Base-by-base conservation (phyloP, 2,888 invertebrate species). In the Sarcophaga carnaria region DNA sequence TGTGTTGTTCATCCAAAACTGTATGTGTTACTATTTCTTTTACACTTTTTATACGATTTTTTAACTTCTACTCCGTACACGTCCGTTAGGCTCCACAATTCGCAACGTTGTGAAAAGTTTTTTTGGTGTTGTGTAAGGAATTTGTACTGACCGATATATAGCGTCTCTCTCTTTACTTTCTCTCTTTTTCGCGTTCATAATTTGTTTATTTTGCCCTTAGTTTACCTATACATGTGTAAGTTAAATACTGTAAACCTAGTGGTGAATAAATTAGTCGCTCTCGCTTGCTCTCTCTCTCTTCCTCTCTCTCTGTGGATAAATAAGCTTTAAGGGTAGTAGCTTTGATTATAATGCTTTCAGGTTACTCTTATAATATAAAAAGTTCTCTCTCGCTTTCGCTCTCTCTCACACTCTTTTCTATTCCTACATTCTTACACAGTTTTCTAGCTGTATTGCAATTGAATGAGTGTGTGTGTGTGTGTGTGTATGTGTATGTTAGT, bases 41-140 rank as follows among this genome's bases (percentile, higher is more conserved):
- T 14, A 12, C 37, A 63, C 69, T 54, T 37, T 62, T 66, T 59
- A 25, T 49, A 25, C 74, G 17, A 49, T 54, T 66, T 60, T 66
- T 60, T 69, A 66, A 49, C 25, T 80, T n/a, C 45, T 79, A 64
- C 25, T 85, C 79, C 85, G 88, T 87, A 87, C 89, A 89, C 90
- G 89, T 90, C 90, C 90, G 89, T 89, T 88, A 89, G 89, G 88
- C 89, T 89, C 89, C 90, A 90, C 90, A 89, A 90, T 90, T 89
- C 90, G 90, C 89, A 89, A 90, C 90, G 89, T 89, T 90, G 90
- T 91, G 90, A 90, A 90, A 90, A 90, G 88, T 89, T 88, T 81
- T 81, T 71, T 3, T 2, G 64, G n/a, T 80, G 72, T 80, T 72
- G 66, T 59, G 20, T 72, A 20, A 66, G 66, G 25, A 12, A 54